Conservation (phyloP, 2,113 vertebrate species). For the Callospermophilus lateralis region DNA sequence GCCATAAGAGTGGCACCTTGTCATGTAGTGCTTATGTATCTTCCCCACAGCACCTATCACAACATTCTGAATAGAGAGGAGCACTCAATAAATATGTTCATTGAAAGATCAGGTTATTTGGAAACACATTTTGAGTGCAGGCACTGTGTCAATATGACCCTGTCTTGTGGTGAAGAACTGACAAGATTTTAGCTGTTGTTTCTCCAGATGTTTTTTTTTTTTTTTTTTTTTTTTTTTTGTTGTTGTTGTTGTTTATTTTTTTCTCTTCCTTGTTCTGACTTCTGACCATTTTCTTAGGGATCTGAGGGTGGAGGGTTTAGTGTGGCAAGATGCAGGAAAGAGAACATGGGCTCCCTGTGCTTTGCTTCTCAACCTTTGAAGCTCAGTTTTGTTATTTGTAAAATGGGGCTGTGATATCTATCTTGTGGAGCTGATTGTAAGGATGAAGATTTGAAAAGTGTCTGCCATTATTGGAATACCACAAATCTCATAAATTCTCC, state of each 20-base stretch:
- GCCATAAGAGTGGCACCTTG: background rate
- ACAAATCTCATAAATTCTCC: background rate
- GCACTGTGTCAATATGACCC: background rate
- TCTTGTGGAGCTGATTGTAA: background rate
- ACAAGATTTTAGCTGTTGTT: background rate
- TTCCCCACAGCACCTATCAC: background rate
- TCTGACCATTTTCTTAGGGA: background rate
- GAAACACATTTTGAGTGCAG: background rate
- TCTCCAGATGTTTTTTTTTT: background rate
- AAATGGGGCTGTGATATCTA: background rate
- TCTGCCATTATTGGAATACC: background rate
- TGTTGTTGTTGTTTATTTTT: background rate
- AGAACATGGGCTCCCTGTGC: background rate
- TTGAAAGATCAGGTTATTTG: conserved; percentile 16
- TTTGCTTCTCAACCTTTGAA: conserved; percentile 10
- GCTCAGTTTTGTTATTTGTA: conserved; percentile 28
- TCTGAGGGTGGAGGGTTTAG: background rate
- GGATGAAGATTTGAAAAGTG: conserved; percentile 1
- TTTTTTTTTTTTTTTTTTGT: background rate
- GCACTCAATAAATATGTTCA: background rate
- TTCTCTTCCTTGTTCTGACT: background rate
- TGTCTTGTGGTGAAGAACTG: background rate
- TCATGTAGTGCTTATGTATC: background rate
- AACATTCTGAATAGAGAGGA: background rate
- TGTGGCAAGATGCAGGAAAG: background rate